Percentiles rank a stretch among this genome's conserved stretches.
phyloP scores from a whole-genome alignment of 2,888 invertebrate species.

The Cerastis leucographa region DNA sequence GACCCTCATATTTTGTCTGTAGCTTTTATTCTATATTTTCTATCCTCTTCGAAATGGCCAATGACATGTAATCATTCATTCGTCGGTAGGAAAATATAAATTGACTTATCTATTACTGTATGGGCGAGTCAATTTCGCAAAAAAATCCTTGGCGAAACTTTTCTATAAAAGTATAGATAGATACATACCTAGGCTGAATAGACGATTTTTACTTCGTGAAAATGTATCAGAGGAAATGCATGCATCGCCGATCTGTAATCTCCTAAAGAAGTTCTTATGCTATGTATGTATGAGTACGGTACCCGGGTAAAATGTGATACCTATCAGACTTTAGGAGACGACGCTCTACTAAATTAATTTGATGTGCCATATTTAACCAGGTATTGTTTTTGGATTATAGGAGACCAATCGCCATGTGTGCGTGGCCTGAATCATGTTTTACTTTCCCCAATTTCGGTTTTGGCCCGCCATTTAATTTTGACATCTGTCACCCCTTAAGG shows the following conservation, averaged over 20 bases:
- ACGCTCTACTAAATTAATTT: background rate
- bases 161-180: background rate
- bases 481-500: constrained; percentile 26
- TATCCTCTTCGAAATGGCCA: constrained; percentile 44
- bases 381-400: background rate
- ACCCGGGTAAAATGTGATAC: background rate
- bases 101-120: background rate
- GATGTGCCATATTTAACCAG: background rate
- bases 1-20: constrained; percentile 51
- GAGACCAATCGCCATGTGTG: background rate
- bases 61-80: constrained; percentile 1
- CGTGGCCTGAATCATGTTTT: constrained; percentile 9
- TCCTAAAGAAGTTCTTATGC: no score
- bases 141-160: background rate
- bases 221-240: background rate
- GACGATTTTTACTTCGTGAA: background rate
- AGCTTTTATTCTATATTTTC: constrained; percentile 51
- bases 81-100: background rate
- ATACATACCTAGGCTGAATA: background rate
- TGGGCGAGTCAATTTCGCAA: background rate
- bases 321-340: no score
- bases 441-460: background rate
- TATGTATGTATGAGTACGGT: no score
- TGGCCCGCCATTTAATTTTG: constrained; percentile 15
- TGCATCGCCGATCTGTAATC: background rate